Evolutionary conservation across 1,140 invertebrate species (phyloP), one percentile per base, ranked within the genome.

Genomic region (Coenobita brevimanus): DNA sequence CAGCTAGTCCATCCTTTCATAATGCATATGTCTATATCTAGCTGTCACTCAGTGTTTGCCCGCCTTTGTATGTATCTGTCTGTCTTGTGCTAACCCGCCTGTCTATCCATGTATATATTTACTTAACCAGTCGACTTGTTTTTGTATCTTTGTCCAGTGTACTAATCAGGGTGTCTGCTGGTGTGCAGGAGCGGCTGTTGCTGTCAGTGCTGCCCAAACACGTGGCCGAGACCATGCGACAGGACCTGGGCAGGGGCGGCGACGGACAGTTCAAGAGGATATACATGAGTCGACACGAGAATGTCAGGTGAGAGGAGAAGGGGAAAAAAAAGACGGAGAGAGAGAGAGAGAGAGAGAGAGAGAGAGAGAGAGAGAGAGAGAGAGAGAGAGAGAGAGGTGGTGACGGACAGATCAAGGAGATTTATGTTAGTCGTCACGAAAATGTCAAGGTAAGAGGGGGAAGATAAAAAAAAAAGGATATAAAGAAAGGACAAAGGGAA

Each of bases 211-310:
- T 99, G 64, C 98, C 98, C 0, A 97, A 98, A 92, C 97, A 99
- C 93, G 97, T 99, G 67, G 98, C 97, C 0, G 96, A 97, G 27
- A 97, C 97, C 93, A 98, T 99, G 96, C 93, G 97, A 4, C 95
- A 98, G 92, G 97, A 99, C 92, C 93, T 98, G 84, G 97, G 97
- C 17, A 95, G 96, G 24, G 96, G 96, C 3, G 95, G 96, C 82
- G 97, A 97, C 84, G 95, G 95, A 3, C 97, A 98, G 92, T 99
- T 99, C 92, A 98, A 98, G 93, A 98, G 98, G 93, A 98, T 99
- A 91, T 99, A 98, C 92, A 98, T 99, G 97, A 97, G 96, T 87
- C 94, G 98, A 24, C 97, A 99, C 92, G 98, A 99, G 93, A 98
- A 99, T 93, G 97, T 99, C 89, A 98, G 97, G 95, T 97, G 93